Evolutionary conservation across 2,888 invertebrate species (phyloP), one percentile per base, ranked within the genome.

Genomic region (Leptinotarsa rubiginosa): DNA sequence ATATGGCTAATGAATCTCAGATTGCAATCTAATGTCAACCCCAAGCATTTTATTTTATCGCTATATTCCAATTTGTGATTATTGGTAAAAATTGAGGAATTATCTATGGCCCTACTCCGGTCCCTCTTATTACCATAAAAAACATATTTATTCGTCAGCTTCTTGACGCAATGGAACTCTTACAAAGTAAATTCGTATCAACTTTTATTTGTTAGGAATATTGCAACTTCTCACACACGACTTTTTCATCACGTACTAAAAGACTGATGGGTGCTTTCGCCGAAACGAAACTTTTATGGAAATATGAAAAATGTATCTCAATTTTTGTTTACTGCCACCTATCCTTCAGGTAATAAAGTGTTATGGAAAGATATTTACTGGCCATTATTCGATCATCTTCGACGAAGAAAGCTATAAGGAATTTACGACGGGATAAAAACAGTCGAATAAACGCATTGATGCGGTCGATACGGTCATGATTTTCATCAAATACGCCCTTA

Each of bases 331-430:
- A 56, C 13, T 18, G 56, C 10, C 56, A 20, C 7, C 13, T 56
- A 56, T 56, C 56, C 56, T 56, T 56, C 56, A 18, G 56, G 56
- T 56, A 56, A 56, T 56, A 56, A 56, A 56, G 56, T 20, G 56
- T 56, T 56, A 56, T 56, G 12, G 50, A 50, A 4, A 50, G 15
- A 50, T 50, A 15, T 50, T 50, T n/a, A n/a, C 12, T 56, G 56
- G 20, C 12, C 56, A 4, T 56, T 56, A 56, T 56, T 12, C 20
- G 56, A 56, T 56, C 56, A 56, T 18, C 56, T 20, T 18, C 56
- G 20, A 18, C 20, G 12, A 54, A 20, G 20, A 10, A 56, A 56
- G 56, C 56, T 56, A 18, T 20, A 18, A 12, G 56, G 20, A 18
- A 56, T 56, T 56, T 56, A 56, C 20, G 56, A 20, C 12, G 2